Percentiles rank a stretch among this genome's conserved stretches.
phyloP scores from a whole-genome alignment of 2,888 invertebrate species.

The Unio delphinus region DNA sequence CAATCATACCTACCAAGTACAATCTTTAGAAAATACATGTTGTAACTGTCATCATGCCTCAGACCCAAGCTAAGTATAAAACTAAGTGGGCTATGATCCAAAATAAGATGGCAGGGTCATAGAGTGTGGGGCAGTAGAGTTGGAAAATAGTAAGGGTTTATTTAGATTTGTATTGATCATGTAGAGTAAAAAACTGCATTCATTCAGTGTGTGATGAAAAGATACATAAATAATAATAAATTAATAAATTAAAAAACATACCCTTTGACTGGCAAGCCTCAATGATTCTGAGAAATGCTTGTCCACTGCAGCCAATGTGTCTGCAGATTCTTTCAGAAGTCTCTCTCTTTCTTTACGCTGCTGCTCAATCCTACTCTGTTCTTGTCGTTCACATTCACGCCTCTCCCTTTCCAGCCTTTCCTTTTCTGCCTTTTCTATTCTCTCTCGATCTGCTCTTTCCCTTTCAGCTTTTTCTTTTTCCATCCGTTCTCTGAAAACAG shows the following conservation, averaged over 20 bases:
- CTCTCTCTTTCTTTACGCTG: constrained; percentile 52
- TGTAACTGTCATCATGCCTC: too few relatives aligned
- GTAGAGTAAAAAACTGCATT: too few relatives aligned
- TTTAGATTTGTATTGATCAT: too few relatives aligned
- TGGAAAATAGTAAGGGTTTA: too few relatives aligned
- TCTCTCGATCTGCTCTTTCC: constrained; percentile 73
- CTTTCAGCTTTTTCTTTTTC: constrained; percentile 51
- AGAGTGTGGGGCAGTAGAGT: too few relatives aligned
- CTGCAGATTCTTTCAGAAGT: constrained; percentile 59
- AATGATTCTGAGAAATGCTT: constrained; percentile 93
- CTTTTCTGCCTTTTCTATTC: constrained; percentile 70
- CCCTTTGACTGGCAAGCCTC: constrained; percentile 54
- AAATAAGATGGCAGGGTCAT: too few relatives aligned
- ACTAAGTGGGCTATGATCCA: too few relatives aligned
- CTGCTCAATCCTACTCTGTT: constrained; percentile 32
- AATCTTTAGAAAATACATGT: too few relatives aligned
- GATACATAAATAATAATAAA: too few relatives aligned
- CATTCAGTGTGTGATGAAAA: too few relatives aligned
- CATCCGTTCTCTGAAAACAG: constrained; percentile 45
- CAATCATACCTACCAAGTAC: too few relatives aligned
- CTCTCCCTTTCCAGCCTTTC: constrained; percentile 51
- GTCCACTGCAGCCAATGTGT: constrained; percentile 75
- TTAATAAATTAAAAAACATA: constrained; percentile 17
- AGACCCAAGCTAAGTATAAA: too few relatives aligned
- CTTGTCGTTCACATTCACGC: constrained; percentile 60